Conservation (phyloP, 30 jellyfish, hydroid and myxozoan genomes). For the Phacellophora camtschatica region DNA sequence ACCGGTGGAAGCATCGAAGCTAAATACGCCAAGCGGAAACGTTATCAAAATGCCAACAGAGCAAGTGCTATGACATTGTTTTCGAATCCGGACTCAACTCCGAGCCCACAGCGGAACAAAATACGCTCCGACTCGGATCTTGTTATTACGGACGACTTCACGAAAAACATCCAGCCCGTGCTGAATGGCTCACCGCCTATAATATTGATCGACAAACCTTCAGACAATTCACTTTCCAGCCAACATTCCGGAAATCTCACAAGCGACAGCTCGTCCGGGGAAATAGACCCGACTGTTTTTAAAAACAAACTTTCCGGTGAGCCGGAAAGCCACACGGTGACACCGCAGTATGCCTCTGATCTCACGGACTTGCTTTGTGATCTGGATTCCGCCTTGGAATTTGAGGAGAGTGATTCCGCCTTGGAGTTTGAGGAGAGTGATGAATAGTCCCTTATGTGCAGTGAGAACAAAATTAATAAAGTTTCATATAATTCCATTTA, state of each 20-base stretch:
- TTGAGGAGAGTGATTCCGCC: constrained; percentile 30
- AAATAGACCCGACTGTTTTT: constrained; percentile 48
- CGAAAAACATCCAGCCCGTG: neutral
- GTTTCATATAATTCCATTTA: neutral
- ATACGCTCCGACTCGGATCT: constrained; percentile 38
- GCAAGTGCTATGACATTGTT: constrained; percentile 48
- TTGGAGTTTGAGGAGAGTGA: neutral
- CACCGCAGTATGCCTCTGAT: neutral
- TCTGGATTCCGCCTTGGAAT: constrained; percentile 51
- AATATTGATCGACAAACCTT: neutral
- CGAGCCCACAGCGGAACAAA: neutral
- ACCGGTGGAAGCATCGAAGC: constrained; percentile 63
- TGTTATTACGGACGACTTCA: neutral
- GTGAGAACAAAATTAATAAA: neutral
- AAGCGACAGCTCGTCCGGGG: constrained; percentile 39
- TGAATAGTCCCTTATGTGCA: too few species aligned
- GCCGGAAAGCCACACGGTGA: neutral
- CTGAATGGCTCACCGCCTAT: neutral
- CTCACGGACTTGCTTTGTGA: constrained; percentile 21
- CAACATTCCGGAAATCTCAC: neutral
- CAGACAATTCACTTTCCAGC: neutral
- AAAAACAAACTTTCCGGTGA: constrained; percentile 1
- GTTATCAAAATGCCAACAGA: constrained; percentile 22
- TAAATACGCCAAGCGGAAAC: constrained; percentile 48
- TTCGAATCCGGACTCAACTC: neutral